Evolutionary conservation across 2,888 invertebrate genomes (phyloP), one percentile per base, ranked within the genome.

Genomic region (Acronicta alni): DNA sequence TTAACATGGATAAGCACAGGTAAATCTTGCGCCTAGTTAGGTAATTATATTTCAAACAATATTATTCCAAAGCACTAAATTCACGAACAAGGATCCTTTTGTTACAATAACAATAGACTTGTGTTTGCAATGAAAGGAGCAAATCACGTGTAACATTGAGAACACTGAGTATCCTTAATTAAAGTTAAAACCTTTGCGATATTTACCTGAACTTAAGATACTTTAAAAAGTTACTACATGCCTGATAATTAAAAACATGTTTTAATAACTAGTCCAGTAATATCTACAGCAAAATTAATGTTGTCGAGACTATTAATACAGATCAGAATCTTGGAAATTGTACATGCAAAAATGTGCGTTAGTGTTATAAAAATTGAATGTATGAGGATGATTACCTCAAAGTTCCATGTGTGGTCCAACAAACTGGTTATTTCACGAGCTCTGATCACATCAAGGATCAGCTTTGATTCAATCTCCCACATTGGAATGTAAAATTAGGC

Each of bases 401-500:
- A 48, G 44, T 58, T 8, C 48, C 14, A 23, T 72, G 72, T 72
- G 72, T 72, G 75, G 72, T 72, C 72, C 35, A 6, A 18, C 10
- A 70, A 75, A 72, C 72, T 8, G 55, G 71, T 63, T 75, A 38
- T 54, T 54, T 51, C 44, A 37, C 46, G n/a, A 53, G 30, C 53
- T 57, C 62, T 57, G 45, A 75, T 57, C 48, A 15, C 30, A 46
- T 42, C 42, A 23, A 37, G 46, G 46, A 51, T 71, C 32, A 45
- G 17, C 12, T 43, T 15, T 49, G 51, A 52, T 57, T 73, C 41
- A 15, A 54, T 66, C 39, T 69, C 35, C 5, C 26, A 35, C 47
- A 52, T 56, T 48, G 57, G 74, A 68, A 73, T 69, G 42, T 46
- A 39, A 65, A 65, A 60, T 74, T 61, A 61, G 48, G 44, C n/a